A percentile compares a stretch with the other conserved stretches of the same genome.
Conservation (phyloP, 2,888 invertebrate genomes). For the Lobophora halterata region DNA sequence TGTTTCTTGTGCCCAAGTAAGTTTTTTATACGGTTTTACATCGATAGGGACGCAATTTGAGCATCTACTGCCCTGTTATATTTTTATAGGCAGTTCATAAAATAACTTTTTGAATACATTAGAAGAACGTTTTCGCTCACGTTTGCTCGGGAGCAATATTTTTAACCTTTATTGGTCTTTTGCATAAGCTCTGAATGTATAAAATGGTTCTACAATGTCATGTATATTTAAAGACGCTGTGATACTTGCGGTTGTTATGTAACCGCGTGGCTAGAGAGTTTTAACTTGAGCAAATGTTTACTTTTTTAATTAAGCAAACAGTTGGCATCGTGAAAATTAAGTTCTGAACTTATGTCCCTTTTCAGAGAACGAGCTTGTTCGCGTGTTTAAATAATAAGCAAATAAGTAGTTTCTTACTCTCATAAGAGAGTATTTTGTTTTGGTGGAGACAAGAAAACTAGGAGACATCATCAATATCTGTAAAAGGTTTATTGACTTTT, state of each 20-base stretch:
- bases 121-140: conserved; percentile 55
- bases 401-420: conserved; percentile 9
- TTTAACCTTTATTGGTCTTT: conserved; percentile 70
- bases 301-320: conserved; percentile 14
- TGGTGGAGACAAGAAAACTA: too few relatives aligned
- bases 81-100: conserved; percentile 75
- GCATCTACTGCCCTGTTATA: conserved; percentile 68
- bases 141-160: conserved; percentile 63
- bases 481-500: too few relatives aligned
- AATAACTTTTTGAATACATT: conserved; percentile 73
- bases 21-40: conserved; percentile 53
- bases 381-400: conserved; percentile 6
- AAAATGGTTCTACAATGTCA: too few relatives aligned
- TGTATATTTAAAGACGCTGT: too few relatives aligned
- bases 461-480: too few relatives aligned
- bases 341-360: conserved; percentile 7
- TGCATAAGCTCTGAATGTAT: conserved; percentile 53
- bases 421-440: too few relatives aligned
- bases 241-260: conserved; percentile 52
- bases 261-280: too few relatives aligned
- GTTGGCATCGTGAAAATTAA: conserved; percentile 6
- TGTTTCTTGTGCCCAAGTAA: conserved; percentile 38
- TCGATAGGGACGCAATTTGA: conserved; percentile 63
- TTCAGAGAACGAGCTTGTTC: not conserved
- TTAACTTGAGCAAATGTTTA: conserved; percentile 9